These are phyloP conservation scores for Tetrao urogallus DNA, from an alignment of 2,113 vertebrate genomes.

Conservation along the genomic window DNA sequence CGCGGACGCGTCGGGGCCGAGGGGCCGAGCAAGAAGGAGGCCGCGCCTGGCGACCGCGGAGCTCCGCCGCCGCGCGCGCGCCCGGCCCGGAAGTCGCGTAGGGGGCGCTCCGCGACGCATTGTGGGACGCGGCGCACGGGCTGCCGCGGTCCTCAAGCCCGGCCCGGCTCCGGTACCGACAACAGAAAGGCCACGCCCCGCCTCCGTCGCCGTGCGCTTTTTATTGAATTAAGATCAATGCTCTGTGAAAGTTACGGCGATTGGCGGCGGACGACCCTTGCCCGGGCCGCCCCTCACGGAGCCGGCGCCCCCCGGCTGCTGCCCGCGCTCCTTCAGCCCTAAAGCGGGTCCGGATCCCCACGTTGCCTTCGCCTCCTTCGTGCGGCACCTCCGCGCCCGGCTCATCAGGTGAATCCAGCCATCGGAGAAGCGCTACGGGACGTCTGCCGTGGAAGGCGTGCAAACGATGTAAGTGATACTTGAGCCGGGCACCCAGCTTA, in stretches of 20 bases:
- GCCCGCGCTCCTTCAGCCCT: too few species aligned
- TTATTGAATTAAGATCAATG: neutral
- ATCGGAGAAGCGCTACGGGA: rapidly evolving
- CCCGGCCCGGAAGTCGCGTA: neutral
- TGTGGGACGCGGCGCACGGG: neutral
- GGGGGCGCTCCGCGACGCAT: neutral
- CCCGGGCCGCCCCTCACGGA: too few species aligned
- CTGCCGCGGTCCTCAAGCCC: rapidly evolving
- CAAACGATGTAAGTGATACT: rapidly evolving
- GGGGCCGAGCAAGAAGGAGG: neutral
- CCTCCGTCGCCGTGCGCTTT: neutral
- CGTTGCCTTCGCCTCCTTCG: too few species aligned
- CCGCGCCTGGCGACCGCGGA: neutral
- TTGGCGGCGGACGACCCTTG: too few species aligned
- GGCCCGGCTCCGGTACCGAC: neutral
- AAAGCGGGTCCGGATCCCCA: too few species aligned
- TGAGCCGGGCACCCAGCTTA: neutral
- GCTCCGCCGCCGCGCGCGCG: neutral
- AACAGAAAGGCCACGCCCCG: too few species aligned
- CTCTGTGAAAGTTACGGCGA: too few species aligned
- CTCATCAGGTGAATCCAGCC: too few species aligned
- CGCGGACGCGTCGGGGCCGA: rapidly evolving
- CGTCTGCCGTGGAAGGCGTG: neutral
- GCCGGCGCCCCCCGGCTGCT: too few species aligned
- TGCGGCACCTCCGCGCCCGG: too few species aligned